Evolutionary conservation across 2,888 invertebrate species (phyloP).

Genomic region (Caenorhabditis panamensis): DNA sequence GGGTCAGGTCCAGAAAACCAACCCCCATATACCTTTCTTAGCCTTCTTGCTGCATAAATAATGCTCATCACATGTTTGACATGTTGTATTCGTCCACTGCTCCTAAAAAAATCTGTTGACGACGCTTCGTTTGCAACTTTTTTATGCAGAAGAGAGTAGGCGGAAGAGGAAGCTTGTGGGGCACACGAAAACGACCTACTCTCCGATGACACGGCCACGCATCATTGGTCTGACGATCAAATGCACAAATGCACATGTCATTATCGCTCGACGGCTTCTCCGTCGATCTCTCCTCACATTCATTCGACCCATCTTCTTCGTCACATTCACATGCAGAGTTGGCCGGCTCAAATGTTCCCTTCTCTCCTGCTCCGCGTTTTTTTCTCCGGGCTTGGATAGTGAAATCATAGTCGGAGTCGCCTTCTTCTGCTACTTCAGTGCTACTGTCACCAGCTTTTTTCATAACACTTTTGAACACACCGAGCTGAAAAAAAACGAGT

Average conservation of each 20-base stretch:
- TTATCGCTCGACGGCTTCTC: slow-evolving; percentile 52
- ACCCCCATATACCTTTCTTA: slow-evolving; percentile 49
- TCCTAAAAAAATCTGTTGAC: slow-evolving; percentile 56
- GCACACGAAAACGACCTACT: slow-evolving; percentile 20
- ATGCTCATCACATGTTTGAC: slow-evolving; percentile 65
- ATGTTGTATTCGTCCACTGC: slow-evolving; percentile 67
- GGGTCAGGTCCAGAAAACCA: slow-evolving; percentile 13
- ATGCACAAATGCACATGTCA: slow-evolving; percentile 76
- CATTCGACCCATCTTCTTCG: slow-evolving; percentile 38
- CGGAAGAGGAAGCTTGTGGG: slow-evolving; percentile 10
- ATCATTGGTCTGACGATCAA: slow-evolving; percentile 73
- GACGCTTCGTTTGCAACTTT: slow-evolving; percentile 29
- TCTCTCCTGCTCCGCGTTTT: slow-evolving; percentile 55
- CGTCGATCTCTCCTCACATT: slow-evolving; percentile 54
- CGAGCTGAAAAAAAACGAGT: slow-evolving; percentile 59
- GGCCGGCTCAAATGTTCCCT: slow-evolving; percentile 65
- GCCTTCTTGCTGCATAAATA: slow-evolving; percentile 60
- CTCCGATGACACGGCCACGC: slow-evolving; percentile 69
- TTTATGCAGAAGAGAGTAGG: slow-evolving; percentile 33
- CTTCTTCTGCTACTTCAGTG: slow-evolving; percentile 35
- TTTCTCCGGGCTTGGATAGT: slow-evolving; percentile 50
- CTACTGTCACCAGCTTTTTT: slow-evolving; percentile 67
- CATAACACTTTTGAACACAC: slow-evolving; percentile 73
- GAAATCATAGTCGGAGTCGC: slow-evolving; percentile 55
- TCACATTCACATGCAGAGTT: slow-evolving; percentile 66